Evolutionary conservation across 1,140 invertebrate species (phyloP), one percentile per base, ranked within the genome.

Genomic region (Dendroctonus valens): DNA sequence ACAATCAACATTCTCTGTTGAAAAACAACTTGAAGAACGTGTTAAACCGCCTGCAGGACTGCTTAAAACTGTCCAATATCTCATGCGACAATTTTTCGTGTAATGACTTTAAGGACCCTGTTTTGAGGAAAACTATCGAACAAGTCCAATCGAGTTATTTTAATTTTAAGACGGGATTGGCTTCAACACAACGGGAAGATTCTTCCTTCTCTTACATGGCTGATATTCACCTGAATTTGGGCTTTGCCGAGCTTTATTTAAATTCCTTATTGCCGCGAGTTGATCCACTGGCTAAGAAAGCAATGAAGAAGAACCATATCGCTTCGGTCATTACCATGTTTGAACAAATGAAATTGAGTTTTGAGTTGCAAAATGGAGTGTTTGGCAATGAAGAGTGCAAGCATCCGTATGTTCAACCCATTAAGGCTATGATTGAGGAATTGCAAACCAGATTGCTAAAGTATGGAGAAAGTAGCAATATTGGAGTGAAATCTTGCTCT

Each of bases 201-300:
- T 7, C 7, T 3, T 40, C 12, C 6, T 14, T 68, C 38, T 63
- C 57, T 39, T 7, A 26, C n/a, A 65, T 75, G 41, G 69, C 63
- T 41, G 65, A 69, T 60, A 15, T 72, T 12, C 73, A 76, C 61
- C 69, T 74, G 41, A 49, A 67, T 46, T 40, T 77, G 11, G 72
- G 67, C 54, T 78, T 72, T 69, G 26, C 70, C 9, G 75, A 76
- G 67, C 54, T 70, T 2, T 63, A 74, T 42, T 67, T 78, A 14
- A 77, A 73, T 58, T 72, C 75, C 0, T 59, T 82, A 70, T 70
- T 84, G 0, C 78, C 84, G 0, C 72, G 81, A 1, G 86, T 93
- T 12, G 92, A 94, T 81, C 89, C 90, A 1, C 84, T 91, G 0
- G 83, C 88, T 51, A 92, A 91, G 74, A 83, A 87, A 44, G 78